phyloP scores from a whole-genome alignment of 1,140 invertebrate species.

The Thaumatotibia leucotreta region DNA sequence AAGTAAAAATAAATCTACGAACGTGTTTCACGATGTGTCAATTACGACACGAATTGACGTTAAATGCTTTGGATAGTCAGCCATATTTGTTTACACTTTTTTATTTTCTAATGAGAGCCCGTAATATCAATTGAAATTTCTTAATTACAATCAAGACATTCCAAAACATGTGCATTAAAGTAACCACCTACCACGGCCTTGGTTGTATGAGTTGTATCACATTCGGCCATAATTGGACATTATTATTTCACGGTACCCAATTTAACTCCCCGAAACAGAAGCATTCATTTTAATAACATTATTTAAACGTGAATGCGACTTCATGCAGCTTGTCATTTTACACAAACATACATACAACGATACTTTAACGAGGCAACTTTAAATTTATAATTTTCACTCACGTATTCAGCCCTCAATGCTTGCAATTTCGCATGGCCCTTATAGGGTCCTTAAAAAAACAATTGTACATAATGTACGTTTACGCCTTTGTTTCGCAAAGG shows the following conservation, averaged over 20 bases:
- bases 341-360: background rate
- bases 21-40: too few relatives aligned
- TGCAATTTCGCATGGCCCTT: background rate
- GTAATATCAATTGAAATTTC: too few relatives aligned
- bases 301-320: background rate
- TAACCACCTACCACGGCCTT: too few relatives aligned
- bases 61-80: too few relatives aligned
- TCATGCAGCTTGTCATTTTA: conserved; percentile 1
- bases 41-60: too few relatives aligned
- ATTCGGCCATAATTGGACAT: background rate
- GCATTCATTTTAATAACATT: background rate
- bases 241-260: background rate
- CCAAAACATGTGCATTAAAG: too few relatives aligned
- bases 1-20: too few relatives aligned
- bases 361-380: conserved; percentile 10
- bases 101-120: too few relatives aligned
- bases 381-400: conserved; percentile 13
- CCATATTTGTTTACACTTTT: too few relatives aligned
- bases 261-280: background rate
- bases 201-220: too few relatives aligned
- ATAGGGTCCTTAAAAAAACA: background rate
- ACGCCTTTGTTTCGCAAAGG: background rate
- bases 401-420: background rate
- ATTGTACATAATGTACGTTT: background rate
- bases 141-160: too few relatives aligned